Percentiles rank a stretch among this genome's conserved stretches.
Conservation (phyloP, 2,113 vertebrate genomes). For the Lycaon pictus region DNA sequence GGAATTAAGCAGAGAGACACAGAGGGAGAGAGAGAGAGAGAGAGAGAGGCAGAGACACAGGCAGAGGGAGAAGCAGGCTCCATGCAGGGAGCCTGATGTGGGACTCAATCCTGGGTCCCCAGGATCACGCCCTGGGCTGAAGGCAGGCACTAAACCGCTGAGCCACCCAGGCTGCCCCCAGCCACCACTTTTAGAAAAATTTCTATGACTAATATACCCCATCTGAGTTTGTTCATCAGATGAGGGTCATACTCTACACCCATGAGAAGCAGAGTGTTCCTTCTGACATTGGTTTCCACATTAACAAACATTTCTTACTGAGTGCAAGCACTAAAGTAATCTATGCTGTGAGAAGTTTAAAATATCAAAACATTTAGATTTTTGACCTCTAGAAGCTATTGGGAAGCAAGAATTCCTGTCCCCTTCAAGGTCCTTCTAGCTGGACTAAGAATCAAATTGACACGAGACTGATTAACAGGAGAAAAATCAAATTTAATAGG, state of each 20-base stretch:
- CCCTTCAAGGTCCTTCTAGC: background rate
- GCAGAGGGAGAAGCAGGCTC: too few relatives aligned
- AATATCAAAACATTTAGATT: background rate
- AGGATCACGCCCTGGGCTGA: too few relatives aligned
- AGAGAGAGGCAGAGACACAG: too few relatives aligned
- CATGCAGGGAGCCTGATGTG: too few relatives aligned
- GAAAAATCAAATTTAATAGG: background rate
- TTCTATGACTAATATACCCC: background rate
- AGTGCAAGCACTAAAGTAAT: background rate
- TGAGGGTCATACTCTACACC: background rate
- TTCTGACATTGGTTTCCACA: background rate
- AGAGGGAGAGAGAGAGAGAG: too few relatives aligned
- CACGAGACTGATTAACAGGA: background rate
- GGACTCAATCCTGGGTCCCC: too few relatives aligned
- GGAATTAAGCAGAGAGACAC: background rate
- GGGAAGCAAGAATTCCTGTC: background rate
- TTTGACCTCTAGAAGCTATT: background rate
- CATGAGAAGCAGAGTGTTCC: background rate
- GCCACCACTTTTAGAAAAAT: background rate
- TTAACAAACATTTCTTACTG: background rate
- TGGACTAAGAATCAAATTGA: background rate
- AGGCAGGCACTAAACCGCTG: too few relatives aligned
- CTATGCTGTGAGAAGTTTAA: background rate
- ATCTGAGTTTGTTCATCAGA: background rate
- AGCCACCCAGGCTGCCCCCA: too few relatives aligned